Base-by-base conservation (phyloP, 2,888 invertebrate genomes). In the Ectobius pallidus region DNA sequence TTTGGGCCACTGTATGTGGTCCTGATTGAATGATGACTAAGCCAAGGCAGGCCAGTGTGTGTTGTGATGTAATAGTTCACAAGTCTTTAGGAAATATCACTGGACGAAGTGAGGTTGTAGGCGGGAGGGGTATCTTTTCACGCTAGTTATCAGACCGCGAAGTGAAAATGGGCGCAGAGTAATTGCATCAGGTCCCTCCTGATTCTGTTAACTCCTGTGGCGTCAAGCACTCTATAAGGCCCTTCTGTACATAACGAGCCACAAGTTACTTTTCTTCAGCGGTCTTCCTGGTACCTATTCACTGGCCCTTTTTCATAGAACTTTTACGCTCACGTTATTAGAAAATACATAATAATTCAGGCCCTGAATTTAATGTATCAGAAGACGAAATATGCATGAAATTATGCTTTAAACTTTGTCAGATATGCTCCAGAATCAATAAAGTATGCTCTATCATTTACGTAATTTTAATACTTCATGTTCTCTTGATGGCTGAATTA, bases 11-110 rank as follows among this genome's bases (percentile, higher is more conserved):
- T 58, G 9, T 58, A 30, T 30, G 30, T 34, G 58, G 30, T n/a
- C 58, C 14, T 58, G 58, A 58, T 58, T 58, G 58, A 58, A 58
- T 58, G 58, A 30, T 58, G 58, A 58, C 58, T 58, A 58, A 58
- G 9, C 32, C 58, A 16, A 52, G 22, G 25, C 25, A 11, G n/a
- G 30, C 27, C 58, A 32, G 30, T 58, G 30, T 58, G 58, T 18
- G 58, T 27, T 30, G 32, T 30, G 25, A 14, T 14, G 14, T n/a
- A 3, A 20, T 18, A 3, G 46, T 46, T 9, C 9, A 20, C 3
- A 46, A n/a, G 46, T 46, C 1, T 46, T n/a, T 4, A n/a, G 6
- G 46, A 7, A 18, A 18, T 20, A 4, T 1, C 52, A 52, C 3
- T 25, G 52, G 52, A 52, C 25, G 49, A 22, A 3, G 44, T 44